phyloP scores from a whole-genome alignment of 2,113 vertebrate genomes.

The Pogonocichla stellata region DNA sequence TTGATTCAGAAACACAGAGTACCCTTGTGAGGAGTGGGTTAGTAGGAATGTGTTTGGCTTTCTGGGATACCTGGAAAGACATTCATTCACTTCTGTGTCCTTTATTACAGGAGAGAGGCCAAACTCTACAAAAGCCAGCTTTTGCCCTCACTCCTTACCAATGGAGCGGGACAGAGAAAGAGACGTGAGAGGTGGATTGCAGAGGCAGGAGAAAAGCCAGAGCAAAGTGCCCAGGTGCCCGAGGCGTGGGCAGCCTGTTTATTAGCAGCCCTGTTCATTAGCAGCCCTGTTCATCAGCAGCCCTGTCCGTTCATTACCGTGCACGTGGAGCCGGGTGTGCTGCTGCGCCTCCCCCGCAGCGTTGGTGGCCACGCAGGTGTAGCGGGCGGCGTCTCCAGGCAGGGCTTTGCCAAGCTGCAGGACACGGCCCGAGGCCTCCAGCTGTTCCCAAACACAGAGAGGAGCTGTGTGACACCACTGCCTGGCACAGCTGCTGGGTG shows the following conservation, averaged over 20 bases:
- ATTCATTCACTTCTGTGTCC: not conserved
- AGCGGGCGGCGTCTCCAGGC: slow-evolving; percentile 86
- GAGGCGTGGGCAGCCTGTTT: not conserved
- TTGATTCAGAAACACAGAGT: not conserved
- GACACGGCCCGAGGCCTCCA: slow-evolving; percentile 87
- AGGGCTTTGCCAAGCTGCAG: slow-evolving; percentile 81
- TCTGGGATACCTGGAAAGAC: not conserved
- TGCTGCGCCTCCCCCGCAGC: slow-evolving; percentile 92
- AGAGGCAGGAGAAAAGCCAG: not conserved
- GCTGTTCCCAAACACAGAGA: slow-evolving; percentile 78
- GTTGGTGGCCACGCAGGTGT: slow-evolving; percentile 94
- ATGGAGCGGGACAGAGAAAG: not conserved
- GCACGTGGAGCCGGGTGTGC: slow-evolving; percentile 83
- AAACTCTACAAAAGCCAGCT: not conserved
- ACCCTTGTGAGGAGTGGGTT: not conserved
- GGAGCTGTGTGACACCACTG: not conserved
- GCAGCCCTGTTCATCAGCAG: too few species aligned
- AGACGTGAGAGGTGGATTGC: not conserved
- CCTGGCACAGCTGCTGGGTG: not conserved
- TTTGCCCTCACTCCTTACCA: not conserved
- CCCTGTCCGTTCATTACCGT: slow-evolving; percentile 73
- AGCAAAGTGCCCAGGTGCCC: not conserved
- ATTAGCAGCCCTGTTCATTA: slow-evolving; percentile 31
- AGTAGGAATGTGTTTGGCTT: not conserved
- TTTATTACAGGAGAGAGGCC: not conserved